A percentile compares a stretch with the other conserved stretches of the same genome.
Conservation (phyloP, 2,888 invertebrate species). For the Pinctada fucata region DNA sequence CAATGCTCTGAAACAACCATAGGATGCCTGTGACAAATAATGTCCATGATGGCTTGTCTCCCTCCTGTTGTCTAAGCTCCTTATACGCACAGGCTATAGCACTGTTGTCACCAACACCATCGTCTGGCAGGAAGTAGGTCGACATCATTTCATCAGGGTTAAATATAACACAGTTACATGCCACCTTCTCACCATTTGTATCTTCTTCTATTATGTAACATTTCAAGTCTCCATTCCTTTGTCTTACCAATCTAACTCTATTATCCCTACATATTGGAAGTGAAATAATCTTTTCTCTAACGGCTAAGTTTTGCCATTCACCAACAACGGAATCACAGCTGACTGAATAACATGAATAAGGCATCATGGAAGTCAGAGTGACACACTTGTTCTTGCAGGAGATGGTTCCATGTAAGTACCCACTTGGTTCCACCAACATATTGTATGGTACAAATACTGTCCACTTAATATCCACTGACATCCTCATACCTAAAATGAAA, state of each 20-base stretch:
- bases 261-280: not conserved
- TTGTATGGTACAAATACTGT: slow-evolving; percentile 27
- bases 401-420: slow-evolving; percentile 19
- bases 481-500: too few relatives aligned
- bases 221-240: slow-evolving; percentile 25
- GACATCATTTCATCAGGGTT: slow-evolving; percentile 48
- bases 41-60: not conserved
- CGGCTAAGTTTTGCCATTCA: not conserved
- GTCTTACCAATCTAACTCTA: not conserved
- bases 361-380: not conserved
- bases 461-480: not conserved
- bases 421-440: not conserved
- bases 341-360: not conserved
- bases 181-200: not conserved
- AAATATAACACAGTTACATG: slow-evolving; percentile 51
- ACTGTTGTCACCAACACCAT: too few relatives aligned
- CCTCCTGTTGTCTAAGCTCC: not conserved
- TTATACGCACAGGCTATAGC: not conserved
- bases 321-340: not conserved
- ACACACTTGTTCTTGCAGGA: not conserved
- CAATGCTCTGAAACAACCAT: slow-evolving; percentile 18
- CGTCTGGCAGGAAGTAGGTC: slow-evolving; percentile 43
- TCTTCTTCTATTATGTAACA: slow-evolving; percentile 19
- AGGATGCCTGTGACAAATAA: not conserved
- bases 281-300: not conserved